Percentiles rank a stretch among this genome's conserved stretches.
Conservation (phyloP, 2,888 invertebrate species). For the Drosophila dives region DNA sequence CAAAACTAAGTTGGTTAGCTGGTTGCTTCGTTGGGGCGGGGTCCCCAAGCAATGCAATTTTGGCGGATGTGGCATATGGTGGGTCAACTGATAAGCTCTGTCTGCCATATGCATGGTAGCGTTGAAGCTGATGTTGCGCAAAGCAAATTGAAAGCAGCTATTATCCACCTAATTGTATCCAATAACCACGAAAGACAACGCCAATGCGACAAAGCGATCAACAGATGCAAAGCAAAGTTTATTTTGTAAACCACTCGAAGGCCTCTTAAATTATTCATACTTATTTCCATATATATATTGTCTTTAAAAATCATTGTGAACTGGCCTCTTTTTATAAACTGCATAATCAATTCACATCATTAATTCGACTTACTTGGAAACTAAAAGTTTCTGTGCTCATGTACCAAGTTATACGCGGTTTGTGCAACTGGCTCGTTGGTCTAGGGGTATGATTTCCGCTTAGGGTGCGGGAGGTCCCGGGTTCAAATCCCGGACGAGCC, state of each 20-base stretch:
- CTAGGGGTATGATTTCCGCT: slow-evolving; percentile 86
- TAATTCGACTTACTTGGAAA: not conserved
- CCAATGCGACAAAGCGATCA: slow-evolving; percentile 36
- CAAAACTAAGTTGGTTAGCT: slow-evolving; percentile 12
- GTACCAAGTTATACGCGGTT: not conserved
- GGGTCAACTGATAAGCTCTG: slow-evolving; percentile 51
- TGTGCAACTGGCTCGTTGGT: slow-evolving; percentile 83
- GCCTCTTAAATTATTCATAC: not conserved
- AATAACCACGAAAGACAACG: slow-evolving; percentile 14
- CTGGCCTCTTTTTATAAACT: slow-evolving; percentile 27
- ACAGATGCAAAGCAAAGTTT: slow-evolving; percentile 9
- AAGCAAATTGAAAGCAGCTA: slow-evolving; percentile 9
- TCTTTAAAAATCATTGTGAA: slow-evolving; percentile 6
- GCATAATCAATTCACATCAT: slow-evolving; percentile 31
- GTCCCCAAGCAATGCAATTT: slow-evolving; percentile 56
- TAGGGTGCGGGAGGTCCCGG: slow-evolving; percentile 86
- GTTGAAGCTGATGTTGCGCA: slow-evolving; percentile 7
- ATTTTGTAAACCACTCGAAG: slow-evolving; percentile 7
- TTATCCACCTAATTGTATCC: slow-evolving; percentile 40
- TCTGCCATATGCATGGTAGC: slow-evolving; percentile 44
- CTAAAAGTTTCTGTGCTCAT: slow-evolving; percentile 13
- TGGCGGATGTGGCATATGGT: slow-evolving; percentile 57
- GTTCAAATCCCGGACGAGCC: slow-evolving; percentile 86
- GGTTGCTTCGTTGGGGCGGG: slow-evolving; percentile 24
- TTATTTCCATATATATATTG: not conserved